Percentiles rank a stretch among this genome's conserved stretches.
These are phyloP conservation scores for Pandemis corylana DNA, from an alignment of 2,888 invertebrate species.

Conservation along the genomic window DNA sequence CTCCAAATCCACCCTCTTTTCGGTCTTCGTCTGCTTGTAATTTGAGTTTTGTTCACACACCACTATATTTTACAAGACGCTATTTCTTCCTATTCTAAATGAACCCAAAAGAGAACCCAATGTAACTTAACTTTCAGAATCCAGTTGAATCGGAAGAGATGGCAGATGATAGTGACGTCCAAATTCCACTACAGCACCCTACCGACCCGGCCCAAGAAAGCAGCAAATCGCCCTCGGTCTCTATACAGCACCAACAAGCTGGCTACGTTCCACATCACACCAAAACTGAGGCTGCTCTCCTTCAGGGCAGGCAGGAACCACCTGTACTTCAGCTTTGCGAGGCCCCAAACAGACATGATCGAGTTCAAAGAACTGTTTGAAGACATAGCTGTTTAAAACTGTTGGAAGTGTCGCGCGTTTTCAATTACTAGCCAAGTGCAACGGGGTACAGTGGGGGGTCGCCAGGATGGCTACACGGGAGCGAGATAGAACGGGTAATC, in stretches of 20 bases:
- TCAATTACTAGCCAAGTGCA: neutral
- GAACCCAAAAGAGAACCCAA: too few species aligned
- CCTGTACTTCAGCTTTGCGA: conserved; percentile 68
- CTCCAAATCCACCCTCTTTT: too few species aligned
- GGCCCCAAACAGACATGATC: conserved; percentile 60
- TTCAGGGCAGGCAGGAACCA: conserved; percentile 72
- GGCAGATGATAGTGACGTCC: conserved; percentile 46
- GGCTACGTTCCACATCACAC: conserved; percentile 61
- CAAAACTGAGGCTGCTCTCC: conserved; percentile 62
- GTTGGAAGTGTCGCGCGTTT: neutral
- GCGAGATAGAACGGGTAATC: too few species aligned
- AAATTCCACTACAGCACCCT: neutral
- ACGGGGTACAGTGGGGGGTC: too few species aligned
- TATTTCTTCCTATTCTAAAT: too few species aligned
- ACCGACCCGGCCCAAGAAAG: neutral
- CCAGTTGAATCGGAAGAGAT: conserved; percentile 2
- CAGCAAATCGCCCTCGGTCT: conserved; percentile 31
- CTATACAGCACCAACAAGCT: conserved; percentile 56
- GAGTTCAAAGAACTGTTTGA: conserved; percentile 66
- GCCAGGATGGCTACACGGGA: too few species aligned
- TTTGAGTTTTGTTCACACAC: too few species aligned
- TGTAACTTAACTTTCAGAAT: conserved; percentile 2
- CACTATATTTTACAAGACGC: too few species aligned
- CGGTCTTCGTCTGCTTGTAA: too few species aligned
- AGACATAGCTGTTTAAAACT: conserved; percentile 43